phyloP scores from a whole-genome alignment of 2,113 vertebrate species.

The Brachypteracias leptosomus region DNA sequence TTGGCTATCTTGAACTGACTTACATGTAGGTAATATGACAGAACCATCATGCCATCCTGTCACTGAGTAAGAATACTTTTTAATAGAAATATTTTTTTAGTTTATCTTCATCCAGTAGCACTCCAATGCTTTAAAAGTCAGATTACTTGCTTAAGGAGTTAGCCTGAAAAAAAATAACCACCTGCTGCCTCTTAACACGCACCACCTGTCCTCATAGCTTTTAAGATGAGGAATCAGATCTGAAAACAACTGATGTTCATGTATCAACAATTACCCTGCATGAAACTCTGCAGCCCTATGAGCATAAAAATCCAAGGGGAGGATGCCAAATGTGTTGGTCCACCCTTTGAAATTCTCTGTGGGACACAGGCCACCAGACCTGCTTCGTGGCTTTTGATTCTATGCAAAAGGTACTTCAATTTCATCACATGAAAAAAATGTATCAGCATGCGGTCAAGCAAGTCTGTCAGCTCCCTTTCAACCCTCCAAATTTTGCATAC shows the following conservation, averaged over 20 bases:
- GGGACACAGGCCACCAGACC: not conserved
- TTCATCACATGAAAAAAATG: not conserved
- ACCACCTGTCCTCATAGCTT: not conserved
- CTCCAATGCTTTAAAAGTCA: not conserved
- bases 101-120: not conserved
- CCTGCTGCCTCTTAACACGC: not conserved
- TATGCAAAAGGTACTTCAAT: not conserved
- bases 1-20: not conserved
- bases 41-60: not conserved
- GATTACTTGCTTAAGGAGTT: not conserved
- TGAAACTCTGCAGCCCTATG: not conserved
- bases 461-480: not conserved
- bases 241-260: not conserved
- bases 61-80: not conserved
- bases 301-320: not conserved
- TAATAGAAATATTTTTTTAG: not conserved
- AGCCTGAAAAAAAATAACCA: not conserved
- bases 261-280: fast-evolving
- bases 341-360: not conserved
- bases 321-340: not conserved
- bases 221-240: not conserved
- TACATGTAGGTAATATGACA: not conserved
- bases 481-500: not conserved
- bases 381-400: not conserved
- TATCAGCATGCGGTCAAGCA: not conserved